Evolutionary conservation across 1,140 invertebrate species (phyloP), one percentile per base, ranked within the genome.

Genomic region (Coptotermes formosanus): DNA sequence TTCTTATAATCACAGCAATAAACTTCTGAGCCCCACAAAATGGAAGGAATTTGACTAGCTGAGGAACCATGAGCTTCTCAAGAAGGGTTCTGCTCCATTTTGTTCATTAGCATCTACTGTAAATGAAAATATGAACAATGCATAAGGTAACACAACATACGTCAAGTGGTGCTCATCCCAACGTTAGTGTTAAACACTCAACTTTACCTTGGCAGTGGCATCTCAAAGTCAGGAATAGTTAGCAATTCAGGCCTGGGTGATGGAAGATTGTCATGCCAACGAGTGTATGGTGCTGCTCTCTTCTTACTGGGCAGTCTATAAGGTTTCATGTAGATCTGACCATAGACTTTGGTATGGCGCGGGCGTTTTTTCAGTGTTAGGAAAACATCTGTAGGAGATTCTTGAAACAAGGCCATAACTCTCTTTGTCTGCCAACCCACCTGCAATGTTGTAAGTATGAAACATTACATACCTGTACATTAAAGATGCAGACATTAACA

Each of bases 311-410:
- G 95, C 87, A 96, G 90, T 87, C 95, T 91, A 89, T 95, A 96
- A 0, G 95, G 95, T 89, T 95, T 95, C 91, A 96, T 95, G 88
- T 96, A 96, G 89, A 96, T 95, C 89, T 96, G 95, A 6, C 96
- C 96, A 89, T 96, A 96, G 83, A 96, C 95, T 91, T 96, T 97
- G 6, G 95, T 95, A 88, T 97, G 96, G 82, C 94, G 92, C 0
- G 97, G 97, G 14, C 96, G 91, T 89, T 97, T 96, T 91, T 97
- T 98, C 21, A 97, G 90, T 0, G 97, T 96, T 48, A 98, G 90
- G 45, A 96, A 92, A 86, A 97, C 94, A 90, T 97, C 96, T 30
- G 95, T 94, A 8, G 95, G 94, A 87, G 95, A 95, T 88, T 97
- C 96, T 88, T 94, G 94, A 88, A 97, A 93, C 38, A 96, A 91